Evolutionary conservation across 2,797 vertebrate genomes (phyloP).

Genomic region (Pseudochirops corinnae): DNA sequence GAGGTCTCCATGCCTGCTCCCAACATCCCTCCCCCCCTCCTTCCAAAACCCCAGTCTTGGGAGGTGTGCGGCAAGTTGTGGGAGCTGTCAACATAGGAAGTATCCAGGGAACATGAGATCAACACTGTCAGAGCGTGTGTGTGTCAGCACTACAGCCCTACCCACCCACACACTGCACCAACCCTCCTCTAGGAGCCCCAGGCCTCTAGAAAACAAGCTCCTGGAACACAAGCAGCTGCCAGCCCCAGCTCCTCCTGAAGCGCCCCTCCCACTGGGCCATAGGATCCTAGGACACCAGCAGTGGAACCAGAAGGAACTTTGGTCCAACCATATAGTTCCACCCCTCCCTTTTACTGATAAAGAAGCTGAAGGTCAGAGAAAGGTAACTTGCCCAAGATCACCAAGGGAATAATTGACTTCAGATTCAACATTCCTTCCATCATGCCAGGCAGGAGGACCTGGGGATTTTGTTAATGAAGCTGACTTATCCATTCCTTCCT

Average conservation of each 20-base stretch:
- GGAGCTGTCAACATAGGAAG: slow-evolving; percentile 58
- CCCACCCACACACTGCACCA: slow-evolving; percentile 66
- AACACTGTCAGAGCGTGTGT: slow-evolving; percentile 12
- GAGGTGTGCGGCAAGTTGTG: slow-evolving; percentile 3
- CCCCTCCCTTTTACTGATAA: not conserved
- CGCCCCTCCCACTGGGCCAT: not conserved
- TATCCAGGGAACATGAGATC: slow-evolving; percentile 43
- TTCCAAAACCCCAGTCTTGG: not conserved
- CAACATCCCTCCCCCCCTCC: not conserved
- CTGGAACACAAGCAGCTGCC: not conserved
- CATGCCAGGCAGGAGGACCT: not conserved
- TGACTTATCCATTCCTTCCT: not conserved
- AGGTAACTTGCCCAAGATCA: not conserved
- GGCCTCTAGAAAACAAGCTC: slow-evolving; percentile 33
- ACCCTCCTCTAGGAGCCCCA: slow-evolving; percentile 8
- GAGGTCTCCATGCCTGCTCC: not conserved
- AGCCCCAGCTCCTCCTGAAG: not conserved
- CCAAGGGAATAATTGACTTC: not conserved
- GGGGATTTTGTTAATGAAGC: not conserved
- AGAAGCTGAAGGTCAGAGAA: not conserved
- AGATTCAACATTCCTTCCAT: not conserved
- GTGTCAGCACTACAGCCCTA: slow-evolving; percentile 35
- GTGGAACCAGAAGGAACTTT: not conserved
- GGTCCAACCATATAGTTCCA: not conserved
- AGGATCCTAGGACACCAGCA: not conserved